Percentiles rank a stretch among this genome's conserved stretches.
Conservation (phyloP, 2,113 vertebrate species). For the Falco punctatus region DNA sequence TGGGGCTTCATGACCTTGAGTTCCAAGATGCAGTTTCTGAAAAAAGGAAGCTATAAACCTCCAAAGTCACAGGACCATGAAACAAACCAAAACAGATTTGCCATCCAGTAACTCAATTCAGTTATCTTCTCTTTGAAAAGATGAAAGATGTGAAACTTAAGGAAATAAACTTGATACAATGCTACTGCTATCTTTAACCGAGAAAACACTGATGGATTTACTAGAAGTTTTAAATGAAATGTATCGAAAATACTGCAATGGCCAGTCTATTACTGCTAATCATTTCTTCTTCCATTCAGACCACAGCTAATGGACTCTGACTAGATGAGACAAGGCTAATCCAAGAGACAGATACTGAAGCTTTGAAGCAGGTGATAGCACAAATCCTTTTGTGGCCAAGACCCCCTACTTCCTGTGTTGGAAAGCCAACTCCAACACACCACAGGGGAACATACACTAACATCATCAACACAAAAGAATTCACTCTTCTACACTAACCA, state of each 20-base stretch:
- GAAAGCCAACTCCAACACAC: neutral
- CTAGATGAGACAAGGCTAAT: neutral
- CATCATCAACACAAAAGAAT: neutral
- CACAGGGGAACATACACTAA: neutral
- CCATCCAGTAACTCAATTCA: neutral
- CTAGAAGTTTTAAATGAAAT: neutral
- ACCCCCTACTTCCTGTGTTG: neutral
- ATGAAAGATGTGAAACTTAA: neutral
- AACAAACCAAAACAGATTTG: conserved; percentile 31
- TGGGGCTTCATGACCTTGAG: neutral
- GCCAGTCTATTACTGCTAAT: neutral
- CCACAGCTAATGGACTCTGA: neutral
- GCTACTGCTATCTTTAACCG: neutral
- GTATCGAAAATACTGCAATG: neutral
- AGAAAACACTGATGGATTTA: neutral
- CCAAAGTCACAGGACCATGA: neutral
- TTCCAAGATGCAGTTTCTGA: conserved; percentile 4
- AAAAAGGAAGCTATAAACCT: conserved; percentile 17
- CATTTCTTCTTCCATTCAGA: neutral
- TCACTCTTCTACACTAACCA: neutral
- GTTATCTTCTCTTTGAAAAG: conserved; percentile 10
- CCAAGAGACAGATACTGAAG: conserved; percentile 20
- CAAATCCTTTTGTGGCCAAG: neutral
- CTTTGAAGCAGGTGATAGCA: conserved; percentile 3
- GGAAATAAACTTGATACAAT: conserved; percentile 1